phyloP scores from a whole-genome alignment of 2,888 invertebrate species.

The Andrena dorsata region DNA sequence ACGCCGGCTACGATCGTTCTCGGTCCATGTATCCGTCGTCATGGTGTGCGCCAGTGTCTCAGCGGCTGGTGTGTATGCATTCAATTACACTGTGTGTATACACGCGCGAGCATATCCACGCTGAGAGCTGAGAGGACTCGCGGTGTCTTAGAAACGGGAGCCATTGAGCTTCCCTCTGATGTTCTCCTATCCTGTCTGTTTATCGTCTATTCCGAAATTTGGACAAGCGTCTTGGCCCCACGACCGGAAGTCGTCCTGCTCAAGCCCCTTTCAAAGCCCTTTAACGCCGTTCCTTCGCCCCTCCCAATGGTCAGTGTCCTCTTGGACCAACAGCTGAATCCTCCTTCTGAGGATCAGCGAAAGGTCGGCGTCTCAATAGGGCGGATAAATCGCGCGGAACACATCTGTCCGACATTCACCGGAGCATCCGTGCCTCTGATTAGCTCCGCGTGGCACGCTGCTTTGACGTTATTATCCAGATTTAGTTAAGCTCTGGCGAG shows the following conservation, averaged over 20 bases:
- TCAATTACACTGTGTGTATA: constrained; percentile 79
- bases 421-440: constrained; percentile 41
- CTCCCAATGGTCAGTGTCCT: constrained; percentile 53
- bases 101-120: constrained; percentile 72
- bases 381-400: constrained; percentile 63
- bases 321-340: constrained; percentile 51
- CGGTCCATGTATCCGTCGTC: constrained; percentile 22
- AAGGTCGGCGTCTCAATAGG: constrained; percentile 63
- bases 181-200: constrained; percentile 76
- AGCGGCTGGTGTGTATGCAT: constrained; percentile 74
- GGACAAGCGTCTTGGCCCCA: constrained; percentile 64
- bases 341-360: constrained; percentile 62
- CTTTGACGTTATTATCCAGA: constrained; percentile 43
- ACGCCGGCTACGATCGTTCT: constrained; percentile 48
- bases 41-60: constrained; percentile 30
- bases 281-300: constrained; percentile 63
- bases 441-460: constrained; percentile 36
- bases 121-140: constrained; percentile 62
- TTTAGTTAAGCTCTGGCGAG: not conserved
- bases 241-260: constrained; percentile 58
- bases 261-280: constrained; percentile 75
- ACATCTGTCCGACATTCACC: constrained; percentile 44
- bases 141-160: constrained; percentile 66
- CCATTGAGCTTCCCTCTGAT: constrained; percentile 74
- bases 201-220: constrained; percentile 79